Conservation (phyloP, 2,888 invertebrate genomes). For the Chirona hameri region DNA sequence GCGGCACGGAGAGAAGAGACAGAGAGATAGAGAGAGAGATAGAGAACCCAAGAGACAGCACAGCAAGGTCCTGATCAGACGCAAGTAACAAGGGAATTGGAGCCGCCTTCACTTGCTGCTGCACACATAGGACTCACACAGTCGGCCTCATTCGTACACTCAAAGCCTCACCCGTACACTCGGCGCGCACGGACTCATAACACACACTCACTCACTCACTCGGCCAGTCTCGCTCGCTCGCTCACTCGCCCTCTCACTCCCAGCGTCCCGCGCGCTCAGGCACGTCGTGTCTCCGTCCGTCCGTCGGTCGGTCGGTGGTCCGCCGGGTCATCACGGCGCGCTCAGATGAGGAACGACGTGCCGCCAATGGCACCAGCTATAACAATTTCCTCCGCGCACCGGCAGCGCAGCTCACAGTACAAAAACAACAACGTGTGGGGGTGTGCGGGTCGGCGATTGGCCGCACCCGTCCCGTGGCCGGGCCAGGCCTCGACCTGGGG, state of each 20-base stretch:
- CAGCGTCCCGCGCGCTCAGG: neutral
- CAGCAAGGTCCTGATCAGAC: neutral
- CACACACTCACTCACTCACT: too few relatives aligned
- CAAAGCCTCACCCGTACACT: too few relatives aligned
- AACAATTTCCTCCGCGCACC: neutral
- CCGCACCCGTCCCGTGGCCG: too few relatives aligned
- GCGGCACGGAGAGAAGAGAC: neutral
- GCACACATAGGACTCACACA: neutral
- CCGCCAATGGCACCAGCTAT: neutral
- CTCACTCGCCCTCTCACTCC: neutral
- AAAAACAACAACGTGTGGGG: conserved; percentile 13
- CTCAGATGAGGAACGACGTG: neutral
- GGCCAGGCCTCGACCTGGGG: neutral
- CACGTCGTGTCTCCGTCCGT: neutral
- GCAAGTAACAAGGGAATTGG: neutral
- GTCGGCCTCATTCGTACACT: too few relatives aligned
- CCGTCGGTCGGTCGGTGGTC: neutral
- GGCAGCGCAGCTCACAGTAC: neutral
- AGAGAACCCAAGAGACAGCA: neutral
- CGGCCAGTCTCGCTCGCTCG: neutral
- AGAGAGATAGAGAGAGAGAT: neutral
- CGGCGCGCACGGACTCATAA: too few relatives aligned
- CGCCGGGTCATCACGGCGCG: neutral
- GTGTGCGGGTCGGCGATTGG: neutral
- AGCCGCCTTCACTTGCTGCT: neutral